Evolutionary conservation across 2,113 vertebrate species (phyloP).

Genomic region (Leuciscus idus): DNA sequence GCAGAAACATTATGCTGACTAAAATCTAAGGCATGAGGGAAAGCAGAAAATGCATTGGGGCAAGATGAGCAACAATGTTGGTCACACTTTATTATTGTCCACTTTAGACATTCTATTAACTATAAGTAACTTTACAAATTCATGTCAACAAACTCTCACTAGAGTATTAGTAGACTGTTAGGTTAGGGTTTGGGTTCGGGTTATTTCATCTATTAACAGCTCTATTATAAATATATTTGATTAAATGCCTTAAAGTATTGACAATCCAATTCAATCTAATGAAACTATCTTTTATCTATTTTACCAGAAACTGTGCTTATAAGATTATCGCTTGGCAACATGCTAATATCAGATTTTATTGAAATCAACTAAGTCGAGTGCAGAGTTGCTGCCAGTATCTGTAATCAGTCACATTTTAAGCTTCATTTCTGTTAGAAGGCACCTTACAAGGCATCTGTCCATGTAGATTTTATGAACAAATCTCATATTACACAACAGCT

Average conservation of each 20-base stretch:
- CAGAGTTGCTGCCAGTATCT: not conserved
- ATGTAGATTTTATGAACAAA: not conserved
- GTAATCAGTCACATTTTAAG: not conserved
- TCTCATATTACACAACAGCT: not conserved
- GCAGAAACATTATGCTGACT: not conserved
- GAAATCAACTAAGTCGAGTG: not conserved
- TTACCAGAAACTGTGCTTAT: not conserved
- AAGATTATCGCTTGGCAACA: not conserved
- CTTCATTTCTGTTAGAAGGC: not conserved
- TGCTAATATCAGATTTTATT: not conserved
- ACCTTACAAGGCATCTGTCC: not conserved
- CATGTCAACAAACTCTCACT: too few species aligned
- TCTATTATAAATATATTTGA: not conserved
- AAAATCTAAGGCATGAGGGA: not conserved
- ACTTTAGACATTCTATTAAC: too few species aligned
- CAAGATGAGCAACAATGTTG: too few species aligned
- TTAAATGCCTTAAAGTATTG: not conserved
- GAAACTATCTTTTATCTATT: not conserved
- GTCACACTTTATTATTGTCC: too few species aligned
- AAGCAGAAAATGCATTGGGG: too few species aligned
- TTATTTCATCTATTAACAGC: too few species aligned
- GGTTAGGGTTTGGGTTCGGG: too few species aligned
- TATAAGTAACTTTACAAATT: too few species aligned
- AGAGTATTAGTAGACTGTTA: too few species aligned
- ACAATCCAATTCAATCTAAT: not conserved